Conservation (phyloP, 2,888 invertebrate genomes). For the Xanthia icteritia region DNA sequence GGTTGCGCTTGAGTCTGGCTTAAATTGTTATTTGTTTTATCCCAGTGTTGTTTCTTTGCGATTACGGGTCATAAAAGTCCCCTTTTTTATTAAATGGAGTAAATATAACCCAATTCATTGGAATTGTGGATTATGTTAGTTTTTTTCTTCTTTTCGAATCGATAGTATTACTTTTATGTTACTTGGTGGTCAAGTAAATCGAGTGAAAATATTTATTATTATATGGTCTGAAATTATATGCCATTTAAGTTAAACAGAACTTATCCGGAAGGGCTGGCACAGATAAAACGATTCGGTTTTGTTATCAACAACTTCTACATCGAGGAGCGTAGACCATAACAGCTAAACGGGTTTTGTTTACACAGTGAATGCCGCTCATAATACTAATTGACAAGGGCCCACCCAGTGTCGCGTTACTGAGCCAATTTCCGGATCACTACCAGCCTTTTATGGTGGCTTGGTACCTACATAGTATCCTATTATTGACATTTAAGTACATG, state of each 20-base stretch:
- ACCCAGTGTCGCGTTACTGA: slow-evolving; percentile 56
- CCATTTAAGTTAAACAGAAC: neutral
- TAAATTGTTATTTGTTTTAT: slow-evolving; percentile 17
- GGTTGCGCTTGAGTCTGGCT: neutral
- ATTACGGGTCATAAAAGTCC: neutral
- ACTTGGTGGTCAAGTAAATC: neutral
- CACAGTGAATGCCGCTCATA: slow-evolving; percentile 53
- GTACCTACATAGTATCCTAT: slow-evolving; percentile 21
- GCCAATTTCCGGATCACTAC: slow-evolving; percentile 54
- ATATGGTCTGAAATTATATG: too few relatives aligned
- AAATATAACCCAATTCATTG: neutral
- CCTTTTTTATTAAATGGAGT: slow-evolving; percentile 1
- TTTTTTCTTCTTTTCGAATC: neutral
- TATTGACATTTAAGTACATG: slow-evolving; percentile 15
- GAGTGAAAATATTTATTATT: too few relatives aligned
- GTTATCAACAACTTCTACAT: neutral
- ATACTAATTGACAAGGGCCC: slow-evolving; percentile 61
- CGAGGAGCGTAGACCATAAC: slow-evolving; percentile 63
- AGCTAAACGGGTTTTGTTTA: slow-evolving; percentile 44
- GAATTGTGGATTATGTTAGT: neutral
- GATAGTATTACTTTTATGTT: neutral
- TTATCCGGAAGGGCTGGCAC: neutral
- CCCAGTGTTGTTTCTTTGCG: neutral
- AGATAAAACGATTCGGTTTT: neutral
- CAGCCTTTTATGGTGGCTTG: slow-evolving; percentile 43